Percentiles rank a stretch among this genome's conserved stretches.
These are phyloP conservation scores for Aphelenchoides bicaudatus DNA, from an alignment of 2,888 invertebrate species.

Conservation along the genomic window DNA sequence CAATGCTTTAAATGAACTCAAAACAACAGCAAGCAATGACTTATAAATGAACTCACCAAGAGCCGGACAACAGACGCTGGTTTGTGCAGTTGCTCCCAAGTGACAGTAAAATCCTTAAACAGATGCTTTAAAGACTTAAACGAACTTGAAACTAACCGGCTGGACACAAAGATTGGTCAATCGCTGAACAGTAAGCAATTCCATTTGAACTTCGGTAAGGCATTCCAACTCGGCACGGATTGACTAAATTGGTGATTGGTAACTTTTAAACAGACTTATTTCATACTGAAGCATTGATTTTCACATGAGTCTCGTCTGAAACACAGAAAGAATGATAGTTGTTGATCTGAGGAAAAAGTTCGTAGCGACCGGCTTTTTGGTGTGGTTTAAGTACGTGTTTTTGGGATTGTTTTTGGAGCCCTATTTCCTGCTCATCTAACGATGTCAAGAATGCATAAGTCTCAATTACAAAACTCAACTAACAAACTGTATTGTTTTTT, in stretches of 20 bases:
- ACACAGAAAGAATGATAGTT: no score
- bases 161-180: slow-evolving; percentile 34
- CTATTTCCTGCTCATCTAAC: no score
- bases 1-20: slow-evolving; percentile 17
- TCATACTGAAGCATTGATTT: slow-evolving; percentile 13
- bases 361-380: slow-evolving; percentile 32
- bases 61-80: slow-evolving; percentile 45
- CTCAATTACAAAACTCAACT: no score
- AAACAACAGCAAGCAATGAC: not conserved
- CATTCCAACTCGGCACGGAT: slow-evolving; percentile 54
- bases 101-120: slow-evolving; percentile 24
- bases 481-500: no score
- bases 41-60: slow-evolving; percentile 31
- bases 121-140: not conserved
- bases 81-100: slow-evolving; percentile 37
- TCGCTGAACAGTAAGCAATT: slow-evolving; percentile 53
- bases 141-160: slow-evolving; percentile 23
- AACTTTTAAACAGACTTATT: not conserved
- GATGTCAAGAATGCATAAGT: no score
- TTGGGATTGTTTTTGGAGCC: no score
- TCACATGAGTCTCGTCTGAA: slow-evolving; percentile 12
- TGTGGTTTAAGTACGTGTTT: no score
- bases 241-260: slow-evolving; percentile 39
- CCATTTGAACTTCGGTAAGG: slow-evolving; percentile 54
- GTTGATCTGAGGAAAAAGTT: no score